phyloP scores from a whole-genome alignment of 2,113 vertebrate genomes.

The Laterallus jamaicensis region DNA sequence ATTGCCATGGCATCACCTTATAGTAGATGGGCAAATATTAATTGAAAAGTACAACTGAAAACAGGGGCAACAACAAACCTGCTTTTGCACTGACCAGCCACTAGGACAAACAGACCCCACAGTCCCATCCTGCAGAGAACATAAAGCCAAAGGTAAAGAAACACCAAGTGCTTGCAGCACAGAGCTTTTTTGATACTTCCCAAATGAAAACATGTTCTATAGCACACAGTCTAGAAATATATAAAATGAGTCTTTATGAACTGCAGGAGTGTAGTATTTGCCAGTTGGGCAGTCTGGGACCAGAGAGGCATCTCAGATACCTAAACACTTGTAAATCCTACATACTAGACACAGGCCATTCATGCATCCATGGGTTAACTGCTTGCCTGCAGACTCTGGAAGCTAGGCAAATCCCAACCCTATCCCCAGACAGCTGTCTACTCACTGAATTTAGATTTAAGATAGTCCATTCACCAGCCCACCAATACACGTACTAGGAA shows the following conservation, averaged over 20 bases:
- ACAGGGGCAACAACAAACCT: background rate
- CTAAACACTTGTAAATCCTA: background rate
- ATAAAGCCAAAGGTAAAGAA: background rate
- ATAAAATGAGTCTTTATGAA: background rate
- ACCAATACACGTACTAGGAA: background rate
- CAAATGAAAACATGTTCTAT: background rate
- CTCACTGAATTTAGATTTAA: background rate
- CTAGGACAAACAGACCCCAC: background rate
- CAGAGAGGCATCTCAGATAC: background rate
- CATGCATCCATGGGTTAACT: rapidly evolving
- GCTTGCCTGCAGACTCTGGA: background rate
- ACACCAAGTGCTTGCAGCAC: background rate
- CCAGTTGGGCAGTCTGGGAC: background rate
- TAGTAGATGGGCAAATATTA: background rate
- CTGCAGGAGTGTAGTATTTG: background rate
- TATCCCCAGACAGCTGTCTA: background rate
- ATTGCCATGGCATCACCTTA: background rate
- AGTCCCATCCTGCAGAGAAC: background rate
- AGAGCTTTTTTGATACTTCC: background rate
- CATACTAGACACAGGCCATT: background rate
- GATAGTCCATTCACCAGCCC: background rate
- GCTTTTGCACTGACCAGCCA: background rate
- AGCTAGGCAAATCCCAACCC: background rate
- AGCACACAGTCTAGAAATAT: background rate
- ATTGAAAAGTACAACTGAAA: background rate